These are phyloP conservation scores for Vanacampus margaritifer DNA, from an alignment of 2,113 vertebrate species.

Conservation along the genomic window DNA sequence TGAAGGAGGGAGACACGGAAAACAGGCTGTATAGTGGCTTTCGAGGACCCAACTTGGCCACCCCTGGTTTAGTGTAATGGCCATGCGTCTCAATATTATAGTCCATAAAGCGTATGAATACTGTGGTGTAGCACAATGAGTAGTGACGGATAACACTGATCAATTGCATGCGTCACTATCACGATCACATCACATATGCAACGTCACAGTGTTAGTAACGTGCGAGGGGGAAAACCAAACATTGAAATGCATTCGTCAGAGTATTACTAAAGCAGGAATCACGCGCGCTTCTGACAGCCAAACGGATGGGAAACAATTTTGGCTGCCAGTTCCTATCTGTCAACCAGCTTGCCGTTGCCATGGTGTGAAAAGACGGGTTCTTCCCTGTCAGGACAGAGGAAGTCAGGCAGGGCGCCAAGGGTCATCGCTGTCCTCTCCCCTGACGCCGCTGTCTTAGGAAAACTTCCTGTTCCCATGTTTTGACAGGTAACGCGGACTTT, in stretches of 20 bases:
- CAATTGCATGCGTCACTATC: neutral
- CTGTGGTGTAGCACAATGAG: neutral
- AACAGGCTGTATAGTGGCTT: no score
- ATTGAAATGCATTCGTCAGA: neutral
- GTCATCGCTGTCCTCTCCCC: slow-evolving; percentile 42
- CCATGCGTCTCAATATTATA: neutral
- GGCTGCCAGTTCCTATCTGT: slow-evolving; percentile 30
- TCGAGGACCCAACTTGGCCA: no score
- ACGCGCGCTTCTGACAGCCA: no score
- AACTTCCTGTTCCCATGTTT: slow-evolving; percentile 56
- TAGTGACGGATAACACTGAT: no score
- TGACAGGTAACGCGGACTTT: slow-evolving; percentile 28
- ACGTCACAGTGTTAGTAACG: neutral
- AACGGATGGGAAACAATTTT: slow-evolving; percentile 5
- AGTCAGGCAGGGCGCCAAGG: slow-evolving; percentile 49
- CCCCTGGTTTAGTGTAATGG: no score
- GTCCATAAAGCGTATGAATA: neutral
- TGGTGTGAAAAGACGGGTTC: slow-evolving; percentile 27
- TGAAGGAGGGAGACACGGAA: no score
- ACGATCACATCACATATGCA: neutral
- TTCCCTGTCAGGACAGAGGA: slow-evolving; percentile 38
- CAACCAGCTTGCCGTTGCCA: slow-evolving; percentile 25
- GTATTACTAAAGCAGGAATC: neutral
- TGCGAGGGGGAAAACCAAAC: neutral
- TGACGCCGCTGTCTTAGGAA: slow-evolving; percentile 13